Conservation (phyloP, 2,113 vertebrate genomes). For the Crotalus viridis region DNA sequence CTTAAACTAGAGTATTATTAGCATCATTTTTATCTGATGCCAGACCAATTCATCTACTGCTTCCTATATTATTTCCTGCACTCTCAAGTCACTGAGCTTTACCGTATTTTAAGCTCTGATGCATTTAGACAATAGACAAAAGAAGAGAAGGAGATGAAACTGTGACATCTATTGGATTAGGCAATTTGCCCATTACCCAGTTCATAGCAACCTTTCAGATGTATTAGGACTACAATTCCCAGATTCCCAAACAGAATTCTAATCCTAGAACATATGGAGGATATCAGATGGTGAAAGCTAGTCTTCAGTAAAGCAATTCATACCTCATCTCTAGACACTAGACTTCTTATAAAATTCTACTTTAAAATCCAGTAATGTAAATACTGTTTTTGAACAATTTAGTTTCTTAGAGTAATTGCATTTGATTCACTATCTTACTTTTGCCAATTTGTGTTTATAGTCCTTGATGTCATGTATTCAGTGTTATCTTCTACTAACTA, state of each 20-base stretch:
- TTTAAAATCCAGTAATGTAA: background rate
- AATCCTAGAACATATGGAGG: background rate
- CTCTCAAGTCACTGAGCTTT: background rate
- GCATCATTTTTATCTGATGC: slow-evolving; percentile 6
- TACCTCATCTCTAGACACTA: background rate
- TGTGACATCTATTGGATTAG: background rate
- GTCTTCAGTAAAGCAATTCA: background rate
- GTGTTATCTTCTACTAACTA: background rate
- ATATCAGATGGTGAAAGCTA: background rate
- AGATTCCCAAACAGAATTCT: background rate
- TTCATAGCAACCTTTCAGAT: background rate
- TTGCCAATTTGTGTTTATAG: background rate
- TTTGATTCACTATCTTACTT: background rate
- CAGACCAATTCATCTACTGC: background rate
- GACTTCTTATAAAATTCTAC: background rate
- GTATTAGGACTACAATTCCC: background rate
- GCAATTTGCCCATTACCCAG: background rate
- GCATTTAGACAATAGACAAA: background rate
- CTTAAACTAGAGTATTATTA: slow-evolving; percentile 25
- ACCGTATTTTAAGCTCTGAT: background rate
- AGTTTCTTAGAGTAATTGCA: background rate
- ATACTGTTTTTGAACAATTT: background rate
- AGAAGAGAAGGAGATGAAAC: background rate
- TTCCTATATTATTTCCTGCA: background rate
- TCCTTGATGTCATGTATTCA: background rate